Percentiles rank a stretch among this genome's conserved stretches.
Evolutionary conservation across 2,888 invertebrate genomes (phyloP).

Genomic region (Nowickia ferox): DNA sequence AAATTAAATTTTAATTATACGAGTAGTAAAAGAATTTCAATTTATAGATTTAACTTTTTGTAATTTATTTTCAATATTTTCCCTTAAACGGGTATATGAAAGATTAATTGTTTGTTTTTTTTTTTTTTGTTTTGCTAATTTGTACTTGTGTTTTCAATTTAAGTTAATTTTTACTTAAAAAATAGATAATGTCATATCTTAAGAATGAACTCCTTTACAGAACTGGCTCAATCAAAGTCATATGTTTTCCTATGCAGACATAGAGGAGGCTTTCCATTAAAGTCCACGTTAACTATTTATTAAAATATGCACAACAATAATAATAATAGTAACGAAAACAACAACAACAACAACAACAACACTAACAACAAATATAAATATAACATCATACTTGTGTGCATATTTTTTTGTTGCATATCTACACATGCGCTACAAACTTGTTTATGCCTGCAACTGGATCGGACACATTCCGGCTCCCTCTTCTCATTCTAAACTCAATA

Average conservation of each 20-base stretch:
- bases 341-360: conserved; percentile 7
- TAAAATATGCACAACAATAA: conserved; percentile 26
- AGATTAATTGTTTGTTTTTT: no score
- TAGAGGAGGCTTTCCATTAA: conserved; percentile 64
- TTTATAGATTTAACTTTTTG: no score
- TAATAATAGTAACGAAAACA: background rate
- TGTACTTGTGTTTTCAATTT: no score
- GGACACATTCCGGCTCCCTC: background rate
- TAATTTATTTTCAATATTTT: no score
- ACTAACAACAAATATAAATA: background rate
- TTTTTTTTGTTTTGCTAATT: background rate
- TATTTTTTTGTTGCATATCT: conserved; percentile 19
- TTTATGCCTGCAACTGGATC: conserved; percentile 6
- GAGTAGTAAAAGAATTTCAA: no score
- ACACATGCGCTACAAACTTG: conserved; percentile 35
- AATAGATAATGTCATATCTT: background rate
- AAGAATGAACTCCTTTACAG: background rate
- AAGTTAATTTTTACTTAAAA: background rate
- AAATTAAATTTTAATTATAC: no score
- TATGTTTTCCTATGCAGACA: conserved; percentile 57
- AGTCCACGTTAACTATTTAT: conserved; percentile 45
- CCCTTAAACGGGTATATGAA: no score
- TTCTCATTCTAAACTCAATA: background rate
- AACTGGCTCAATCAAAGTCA: conserved; percentile 1
- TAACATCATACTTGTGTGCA: conserved; percentile 37